These are phyloP conservation scores for Zygaena filipendulae DNA, from an alignment of 2,888 invertebrate species.

Conservation along the genomic window DNA sequence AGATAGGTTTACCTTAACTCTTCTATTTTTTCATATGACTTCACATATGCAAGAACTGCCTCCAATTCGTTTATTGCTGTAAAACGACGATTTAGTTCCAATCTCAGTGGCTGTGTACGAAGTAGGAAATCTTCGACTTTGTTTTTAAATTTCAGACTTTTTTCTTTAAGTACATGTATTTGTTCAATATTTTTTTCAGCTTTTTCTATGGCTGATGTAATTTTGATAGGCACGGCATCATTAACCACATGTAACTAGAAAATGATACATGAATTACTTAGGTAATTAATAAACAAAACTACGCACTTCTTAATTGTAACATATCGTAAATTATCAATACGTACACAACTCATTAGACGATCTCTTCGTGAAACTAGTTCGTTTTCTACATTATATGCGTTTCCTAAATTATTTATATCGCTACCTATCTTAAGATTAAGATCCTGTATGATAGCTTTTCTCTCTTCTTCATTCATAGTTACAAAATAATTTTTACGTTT, in stretches of 20 bases:
- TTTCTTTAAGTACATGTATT: constrained; percentile 51
- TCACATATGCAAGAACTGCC: constrained; percentile 73
- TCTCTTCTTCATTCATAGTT: constrained; percentile 28
- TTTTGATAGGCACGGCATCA: constrained; percentile 71
- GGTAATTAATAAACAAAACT: background rate
- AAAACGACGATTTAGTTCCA: constrained; percentile 49
- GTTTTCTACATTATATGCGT: constrained; percentile 32
- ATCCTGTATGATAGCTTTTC: constrained; percentile 57
- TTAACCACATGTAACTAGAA: constrained; percentile 72
- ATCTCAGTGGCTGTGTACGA: constrained; percentile 45
- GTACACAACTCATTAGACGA: constrained; percentile 37
- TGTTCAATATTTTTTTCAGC: constrained; percentile 67
- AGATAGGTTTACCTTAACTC: constrained; percentile 78
- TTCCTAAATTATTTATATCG: constrained; percentile 40
- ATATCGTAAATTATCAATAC: constrained; percentile 16
- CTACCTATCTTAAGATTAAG: constrained; percentile 44
- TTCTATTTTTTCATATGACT: constrained; percentile 76
- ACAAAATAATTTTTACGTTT: background rate
- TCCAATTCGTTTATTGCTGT: constrained; percentile 63
- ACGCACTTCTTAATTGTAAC: background rate
- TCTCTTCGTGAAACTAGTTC: constrained; percentile 32
- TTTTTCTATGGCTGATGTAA: constrained; percentile 71
- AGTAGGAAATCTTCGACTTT: constrained; percentile 45
- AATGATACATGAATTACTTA: constrained; percentile 8
- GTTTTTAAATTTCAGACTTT: constrained; percentile 47